phyloP scores from a whole-genome alignment of 1,140 invertebrate genomes.

The Agrypnia vestita region DNA sequence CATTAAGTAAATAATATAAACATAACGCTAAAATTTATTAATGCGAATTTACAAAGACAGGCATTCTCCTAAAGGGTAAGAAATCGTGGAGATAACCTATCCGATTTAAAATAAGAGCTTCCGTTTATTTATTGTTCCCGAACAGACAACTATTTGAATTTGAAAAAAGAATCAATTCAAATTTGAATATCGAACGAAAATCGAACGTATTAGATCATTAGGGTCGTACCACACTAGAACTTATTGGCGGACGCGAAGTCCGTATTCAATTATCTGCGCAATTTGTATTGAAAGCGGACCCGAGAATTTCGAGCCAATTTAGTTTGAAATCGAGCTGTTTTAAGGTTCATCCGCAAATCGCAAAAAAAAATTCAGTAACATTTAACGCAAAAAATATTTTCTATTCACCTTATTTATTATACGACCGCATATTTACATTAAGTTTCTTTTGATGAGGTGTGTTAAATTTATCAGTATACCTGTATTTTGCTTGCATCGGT shows the following conservation, averaged over 20 bases:
- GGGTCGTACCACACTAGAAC: conserved; percentile 34
- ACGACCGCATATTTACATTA: not conserved
- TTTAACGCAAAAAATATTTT: not conserved
- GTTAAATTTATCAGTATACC: not conserved
- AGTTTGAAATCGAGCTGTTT: conserved; percentile 52
- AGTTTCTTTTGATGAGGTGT: not conserved
- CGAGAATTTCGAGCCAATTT: conserved; percentile 55
- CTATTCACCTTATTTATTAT: not conserved
- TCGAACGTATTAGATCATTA: conserved; percentile 52
- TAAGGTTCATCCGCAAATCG: not conserved
- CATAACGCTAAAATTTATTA: no score
- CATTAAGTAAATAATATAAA: no score
- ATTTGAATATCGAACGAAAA: conserved; percentile 53
- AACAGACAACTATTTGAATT: conserved; percentile 40
- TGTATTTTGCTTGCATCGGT: no score
- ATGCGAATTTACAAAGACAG: not conserved
- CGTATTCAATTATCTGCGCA: conserved; percentile 51
- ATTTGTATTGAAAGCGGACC: conserved; percentile 15
- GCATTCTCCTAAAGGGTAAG: not conserved
- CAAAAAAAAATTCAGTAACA: not conserved
- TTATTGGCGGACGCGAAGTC: conserved; percentile 51
- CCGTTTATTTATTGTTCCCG: conserved; percentile 36
- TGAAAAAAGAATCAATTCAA: conserved; percentile 36
- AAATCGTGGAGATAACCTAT: not conserved
- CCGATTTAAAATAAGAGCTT: conserved; percentile 39